Conservation (phyloP, 1,140 invertebrate species). For the Copidosoma floridanum region DNA sequence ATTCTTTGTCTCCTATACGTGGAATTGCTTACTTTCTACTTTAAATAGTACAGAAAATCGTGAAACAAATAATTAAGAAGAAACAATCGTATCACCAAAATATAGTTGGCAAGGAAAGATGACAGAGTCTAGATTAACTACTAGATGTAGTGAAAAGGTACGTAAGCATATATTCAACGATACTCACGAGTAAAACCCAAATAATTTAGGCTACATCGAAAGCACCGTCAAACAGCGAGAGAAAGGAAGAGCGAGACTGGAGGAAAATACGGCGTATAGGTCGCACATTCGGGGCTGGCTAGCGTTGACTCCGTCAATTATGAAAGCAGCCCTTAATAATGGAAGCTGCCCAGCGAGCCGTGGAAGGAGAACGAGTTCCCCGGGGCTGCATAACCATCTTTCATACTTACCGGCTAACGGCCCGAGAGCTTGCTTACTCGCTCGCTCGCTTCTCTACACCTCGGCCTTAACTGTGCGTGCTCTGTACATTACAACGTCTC, state of each 20-base stretch:
- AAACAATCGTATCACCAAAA: background rate
- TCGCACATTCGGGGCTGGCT: too few species aligned
- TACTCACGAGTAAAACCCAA: too few species aligned
- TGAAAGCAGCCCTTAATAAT: constrained; percentile 28
- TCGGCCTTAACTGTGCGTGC: too few species aligned
- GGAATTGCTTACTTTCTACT: too few species aligned
- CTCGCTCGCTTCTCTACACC: too few species aligned
- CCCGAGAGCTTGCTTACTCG: constrained; percentile 31
- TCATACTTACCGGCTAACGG: constrained; percentile 51
- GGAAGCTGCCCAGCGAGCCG: background rate
- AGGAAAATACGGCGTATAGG: background rate
- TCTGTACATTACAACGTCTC: too few species aligned
- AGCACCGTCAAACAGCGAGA: background rate
- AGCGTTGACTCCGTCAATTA: constrained; percentile 33
- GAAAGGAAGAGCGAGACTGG: background rate
- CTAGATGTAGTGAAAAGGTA: background rate
- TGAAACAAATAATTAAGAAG: background rate
- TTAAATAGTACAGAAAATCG: background rate
- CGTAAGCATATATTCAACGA: too few species aligned
- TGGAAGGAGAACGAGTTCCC: constrained; percentile 45
- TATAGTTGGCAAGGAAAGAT: background rate
- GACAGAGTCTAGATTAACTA: background rate
- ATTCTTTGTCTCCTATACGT: too few species aligned
- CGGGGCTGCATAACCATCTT: constrained; percentile 51
- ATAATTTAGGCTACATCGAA: too few species aligned